Evolutionary conservation across 2,113 vertebrate species (phyloP).

Genomic region (Cisticola juncidis): DNA sequence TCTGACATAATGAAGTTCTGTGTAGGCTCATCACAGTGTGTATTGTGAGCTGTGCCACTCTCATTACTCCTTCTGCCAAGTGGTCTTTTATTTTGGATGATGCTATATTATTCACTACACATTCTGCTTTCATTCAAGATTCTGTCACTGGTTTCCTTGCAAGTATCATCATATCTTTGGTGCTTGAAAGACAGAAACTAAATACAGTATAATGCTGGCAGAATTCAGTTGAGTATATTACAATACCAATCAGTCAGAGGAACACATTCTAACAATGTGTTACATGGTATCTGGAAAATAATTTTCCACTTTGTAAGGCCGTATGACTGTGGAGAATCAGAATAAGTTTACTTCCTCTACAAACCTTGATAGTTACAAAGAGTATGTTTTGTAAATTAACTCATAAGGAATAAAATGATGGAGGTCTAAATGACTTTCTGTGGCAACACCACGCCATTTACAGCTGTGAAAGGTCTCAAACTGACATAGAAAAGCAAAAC

Average conservation of each 20-base stretch:
- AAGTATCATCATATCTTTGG: neutral
- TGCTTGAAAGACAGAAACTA: neutral
- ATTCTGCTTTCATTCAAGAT: neutral
- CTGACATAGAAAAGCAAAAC: slow-evolving; percentile 38
- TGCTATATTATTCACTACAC: neutral
- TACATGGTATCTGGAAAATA: neutral
- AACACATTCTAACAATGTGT: neutral
- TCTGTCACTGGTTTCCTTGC: neutral
- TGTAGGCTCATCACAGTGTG: neutral
- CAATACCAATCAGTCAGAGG: neutral
- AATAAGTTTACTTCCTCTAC: neutral
- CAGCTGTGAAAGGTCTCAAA: slow-evolving; percentile 19
- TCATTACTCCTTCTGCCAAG: neutral
- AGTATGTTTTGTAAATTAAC: neutral
- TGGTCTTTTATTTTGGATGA: neutral
- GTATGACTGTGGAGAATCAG: neutral
- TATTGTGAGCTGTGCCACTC: neutral
- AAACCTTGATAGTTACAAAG: neutral
- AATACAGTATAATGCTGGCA: neutral
- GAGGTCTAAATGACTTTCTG: neutral
- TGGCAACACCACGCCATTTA: neutral
- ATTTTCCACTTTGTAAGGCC: neutral
- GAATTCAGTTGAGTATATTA: neutral
- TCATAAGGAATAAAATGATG: neutral
- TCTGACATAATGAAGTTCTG: neutral